Base-by-base conservation (phyloP, 2,113 vertebrate species). In the Cnemophilus loriae region DNA sequence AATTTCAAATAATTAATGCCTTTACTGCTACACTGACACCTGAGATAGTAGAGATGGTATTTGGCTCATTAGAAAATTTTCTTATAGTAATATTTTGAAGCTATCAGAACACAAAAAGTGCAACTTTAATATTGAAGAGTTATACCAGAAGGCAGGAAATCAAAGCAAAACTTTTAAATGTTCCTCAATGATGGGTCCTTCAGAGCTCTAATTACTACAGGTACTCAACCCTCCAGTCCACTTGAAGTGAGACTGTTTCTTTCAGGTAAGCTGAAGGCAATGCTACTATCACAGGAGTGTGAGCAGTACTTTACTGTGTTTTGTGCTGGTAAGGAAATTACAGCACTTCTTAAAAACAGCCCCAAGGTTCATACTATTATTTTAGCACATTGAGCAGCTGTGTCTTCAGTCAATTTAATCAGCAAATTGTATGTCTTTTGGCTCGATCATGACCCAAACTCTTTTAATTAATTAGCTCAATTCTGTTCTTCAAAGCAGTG, bases 391-490 rank as follows among this genome's bases (percentile, higher is more conserved):
- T 46, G 27, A 81, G 32, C 68, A 81, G 53, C 79, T 84, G 35
- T 76, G 61, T 85, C 83, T 86, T 90, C 50, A 90, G 42, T 86
- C 83, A 92, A 67, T 93, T 89, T 88, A 93, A 90, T 92, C 71
- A 86, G 59, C 0, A 12, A 86, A 79, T 93, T 77, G 11, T 74
- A 69, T 69, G 56, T 84, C 60, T 71, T 90, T 68, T 80, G 68
- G 50, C 55, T 88, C 91, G 81, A 92, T 77, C 68, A 49, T 57
- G 64, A 81, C 50, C 67, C 47, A 80, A 44, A 74, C 47, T 91
- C 64, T 84, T 94, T 55, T 83, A 89, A 90, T 84, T 86, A 76
- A 90, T 84, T 94, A 83, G 16, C 33, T 42, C 13, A 7, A 55
- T 87, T 70, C 56, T 89, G 27, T 65, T 74, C 59, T 80, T 90